phyloP scores from a whole-genome alignment of 2,113 vertebrate species.

The Vidua chalybeata region DNA sequence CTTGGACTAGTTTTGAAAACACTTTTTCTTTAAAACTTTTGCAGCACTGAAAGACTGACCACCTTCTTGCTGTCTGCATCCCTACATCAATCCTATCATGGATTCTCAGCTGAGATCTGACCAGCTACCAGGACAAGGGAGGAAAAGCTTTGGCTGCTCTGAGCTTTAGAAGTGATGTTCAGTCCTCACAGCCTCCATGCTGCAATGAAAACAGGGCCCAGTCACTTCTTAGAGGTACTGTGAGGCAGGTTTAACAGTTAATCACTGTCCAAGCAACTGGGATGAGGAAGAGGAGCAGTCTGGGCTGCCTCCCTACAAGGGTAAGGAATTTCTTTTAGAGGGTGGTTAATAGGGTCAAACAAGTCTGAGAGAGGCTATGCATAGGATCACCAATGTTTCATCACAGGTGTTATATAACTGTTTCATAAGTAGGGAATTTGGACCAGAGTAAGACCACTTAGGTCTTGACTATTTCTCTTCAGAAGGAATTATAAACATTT shows the following conservation, averaged over 20 bases:
- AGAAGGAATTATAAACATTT: not conserved
- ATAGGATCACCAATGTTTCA: not conserved
- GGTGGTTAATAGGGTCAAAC: not conserved
- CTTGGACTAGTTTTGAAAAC: not conserved
- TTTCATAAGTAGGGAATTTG: not conserved
- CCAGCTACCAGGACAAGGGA: not conserved
- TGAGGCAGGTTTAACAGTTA: not conserved
- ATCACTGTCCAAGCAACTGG: not conserved
- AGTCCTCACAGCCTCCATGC: fast-evolving
- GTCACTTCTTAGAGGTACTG: not conserved
- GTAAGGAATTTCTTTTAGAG: not conserved
- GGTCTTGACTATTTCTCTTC: not conserved
- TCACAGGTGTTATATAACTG: not conserved
- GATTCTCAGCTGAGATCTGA: not conserved
- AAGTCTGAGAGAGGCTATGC: not conserved
- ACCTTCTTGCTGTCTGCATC: not conserved
- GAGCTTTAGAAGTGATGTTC: not conserved
- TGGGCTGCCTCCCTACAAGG: not conserved
- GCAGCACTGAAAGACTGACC: not conserved
- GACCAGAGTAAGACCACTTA: not conserved
- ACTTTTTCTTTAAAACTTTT: not conserved
- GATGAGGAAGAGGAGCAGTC: not conserved
- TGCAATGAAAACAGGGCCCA: not conserved
- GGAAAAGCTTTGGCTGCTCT: not conserved
- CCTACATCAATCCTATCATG: not conserved